Evolutionary conservation across 2,888 invertebrate genomes (phyloP).

Genomic region (Cheilosia urbana): DNA sequence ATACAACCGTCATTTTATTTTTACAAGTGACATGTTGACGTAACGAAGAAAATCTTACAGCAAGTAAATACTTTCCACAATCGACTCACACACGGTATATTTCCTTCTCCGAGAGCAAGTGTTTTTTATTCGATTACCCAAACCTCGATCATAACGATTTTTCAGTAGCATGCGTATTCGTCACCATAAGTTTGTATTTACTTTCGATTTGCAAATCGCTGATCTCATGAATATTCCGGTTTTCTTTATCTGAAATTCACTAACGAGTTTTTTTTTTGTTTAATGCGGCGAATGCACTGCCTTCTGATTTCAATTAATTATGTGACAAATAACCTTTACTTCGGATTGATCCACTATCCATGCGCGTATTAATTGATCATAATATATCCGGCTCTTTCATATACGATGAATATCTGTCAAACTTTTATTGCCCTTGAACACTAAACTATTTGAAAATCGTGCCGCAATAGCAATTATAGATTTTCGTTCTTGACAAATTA

Average conservation of each 20-base stretch:
- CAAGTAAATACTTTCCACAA: background rate
- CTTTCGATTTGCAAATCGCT: background rate
- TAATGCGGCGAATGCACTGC: conserved; percentile 14
- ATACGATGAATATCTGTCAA: conserved; percentile 5
- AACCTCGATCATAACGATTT: background rate
- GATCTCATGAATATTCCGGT: conserved; percentile 13
- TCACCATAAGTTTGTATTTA: background rate
- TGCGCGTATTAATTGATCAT: background rate
- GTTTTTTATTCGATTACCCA: background rate
- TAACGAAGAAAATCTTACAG: conserved; percentile 10
- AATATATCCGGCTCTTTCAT: conserved; percentile 6
- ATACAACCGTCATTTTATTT: no score
- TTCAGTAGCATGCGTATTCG: background rate
- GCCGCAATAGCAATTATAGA: conserved; percentile 36
- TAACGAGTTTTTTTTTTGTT: conserved; percentile 2
- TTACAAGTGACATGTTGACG: background rate
- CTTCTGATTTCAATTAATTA: background rate
- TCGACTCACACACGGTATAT: background rate
- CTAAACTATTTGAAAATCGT: conserved; percentile 41
- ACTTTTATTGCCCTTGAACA: conserved; percentile 25
- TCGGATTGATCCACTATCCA: background rate
- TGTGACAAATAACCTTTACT: conserved; percentile 6
- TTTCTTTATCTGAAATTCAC: background rate
- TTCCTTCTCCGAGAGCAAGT: background rate
- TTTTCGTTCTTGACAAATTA: conserved; percentile 54